A percentile compares a stretch with the other conserved stretches of the same genome.
Evolutionary conservation across 2,113 vertebrate genomes (phyloP).

Genomic region (Chamaetylas fuelleborni): DNA sequence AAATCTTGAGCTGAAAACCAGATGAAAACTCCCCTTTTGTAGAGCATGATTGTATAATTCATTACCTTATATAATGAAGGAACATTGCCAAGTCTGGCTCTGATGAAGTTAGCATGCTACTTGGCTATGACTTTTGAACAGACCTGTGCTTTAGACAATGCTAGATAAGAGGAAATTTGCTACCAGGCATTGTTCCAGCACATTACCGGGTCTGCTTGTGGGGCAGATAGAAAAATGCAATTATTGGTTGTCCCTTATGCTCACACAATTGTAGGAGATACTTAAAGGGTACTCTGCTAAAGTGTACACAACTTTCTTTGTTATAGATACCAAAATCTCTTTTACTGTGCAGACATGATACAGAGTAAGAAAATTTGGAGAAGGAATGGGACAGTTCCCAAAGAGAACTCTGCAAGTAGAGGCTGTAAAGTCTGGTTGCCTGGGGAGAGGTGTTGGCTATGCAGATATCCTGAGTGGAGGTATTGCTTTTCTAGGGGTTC

Average conservation of each 20-base stretch:
- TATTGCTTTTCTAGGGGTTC: background rate
- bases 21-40: background rate
- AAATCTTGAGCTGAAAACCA: background rate
- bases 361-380: background rate
- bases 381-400: background rate
- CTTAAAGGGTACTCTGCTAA: background rate
- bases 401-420: background rate
- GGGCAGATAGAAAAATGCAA: background rate
- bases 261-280: background rate
- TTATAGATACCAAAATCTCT: background rate
- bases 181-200: background rate
- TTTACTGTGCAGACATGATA: background rate
- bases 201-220: fast-evolving
- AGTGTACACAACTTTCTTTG: background rate
- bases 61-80: background rate
- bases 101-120: background rate
- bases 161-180: background rate
- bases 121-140: background rate
- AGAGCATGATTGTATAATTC: background rate
- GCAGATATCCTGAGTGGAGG: background rate
- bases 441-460: background rate
- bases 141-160: background rate
- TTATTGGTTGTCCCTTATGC: background rate
- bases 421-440: background rate
- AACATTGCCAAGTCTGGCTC: background rate